Evolutionary conservation across 2,113 vertebrate species (phyloP).

Genomic region (Lamprologus ornatipinnis): DNA sequence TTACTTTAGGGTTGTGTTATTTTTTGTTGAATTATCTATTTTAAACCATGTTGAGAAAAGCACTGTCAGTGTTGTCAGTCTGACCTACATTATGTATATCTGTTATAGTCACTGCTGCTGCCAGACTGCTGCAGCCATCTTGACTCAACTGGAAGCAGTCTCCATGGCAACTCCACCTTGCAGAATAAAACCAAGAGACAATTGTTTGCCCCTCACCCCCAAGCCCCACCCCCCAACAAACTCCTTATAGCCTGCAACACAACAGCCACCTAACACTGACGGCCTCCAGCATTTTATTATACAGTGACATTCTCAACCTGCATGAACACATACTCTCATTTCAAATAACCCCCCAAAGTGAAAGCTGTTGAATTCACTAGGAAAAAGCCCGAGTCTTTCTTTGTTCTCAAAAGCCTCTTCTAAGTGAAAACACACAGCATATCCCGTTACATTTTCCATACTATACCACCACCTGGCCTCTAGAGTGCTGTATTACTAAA

Average conservation of each 20-base stretch:
- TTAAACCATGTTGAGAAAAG: not conserved
- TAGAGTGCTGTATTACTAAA: not conserved
- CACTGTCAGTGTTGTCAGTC: not conserved
- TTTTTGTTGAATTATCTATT: not conserved
- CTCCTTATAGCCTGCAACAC: not conserved
- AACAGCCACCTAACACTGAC: not conserved
- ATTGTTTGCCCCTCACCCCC: slow-evolving; percentile 37
- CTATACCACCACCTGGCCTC: not conserved
- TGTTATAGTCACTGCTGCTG: slow-evolving; percentile 18
- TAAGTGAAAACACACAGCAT: not conserved
- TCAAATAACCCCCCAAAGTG: not conserved
- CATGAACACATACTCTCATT: not conserved
- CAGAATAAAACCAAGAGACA: slow-evolving; percentile 58
- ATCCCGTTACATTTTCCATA: not conserved
- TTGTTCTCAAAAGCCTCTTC: not conserved
- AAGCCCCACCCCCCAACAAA: slow-evolving; percentile 15
- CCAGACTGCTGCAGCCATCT: slow-evolving; percentile 62
- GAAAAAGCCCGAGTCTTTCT: not conserved
- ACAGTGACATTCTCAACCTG: not conserved
- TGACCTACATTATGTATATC: not conserved
- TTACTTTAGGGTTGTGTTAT: not conserved
- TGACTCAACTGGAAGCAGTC: slow-evolving; percentile 67
- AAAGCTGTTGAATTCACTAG: not conserved
- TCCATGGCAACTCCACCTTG: slow-evolving; percentile 71
- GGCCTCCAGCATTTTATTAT: not conserved